Percentiles rank a stretch among this genome's conserved stretches.
These are phyloP conservation scores for Platycnemis pennipes DNA, from an alignment of 2,888 invertebrate genomes.

Conservation along the genomic window DNA sequence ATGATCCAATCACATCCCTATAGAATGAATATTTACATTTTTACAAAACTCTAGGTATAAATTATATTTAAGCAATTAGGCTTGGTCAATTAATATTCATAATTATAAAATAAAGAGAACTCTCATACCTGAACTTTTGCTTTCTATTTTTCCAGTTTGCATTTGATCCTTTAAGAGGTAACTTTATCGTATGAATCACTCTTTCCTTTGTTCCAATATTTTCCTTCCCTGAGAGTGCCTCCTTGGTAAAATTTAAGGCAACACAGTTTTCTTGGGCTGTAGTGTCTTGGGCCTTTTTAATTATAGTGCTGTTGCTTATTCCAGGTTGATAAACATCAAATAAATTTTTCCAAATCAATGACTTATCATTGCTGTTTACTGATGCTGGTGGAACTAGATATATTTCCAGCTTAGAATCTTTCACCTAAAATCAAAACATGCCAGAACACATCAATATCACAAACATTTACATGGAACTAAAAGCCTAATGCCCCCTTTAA, in stretches of 20 bases:
- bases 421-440: constrained; percentile 9
- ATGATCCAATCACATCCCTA: constrained; percentile 6
- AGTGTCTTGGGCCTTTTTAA: neutral
- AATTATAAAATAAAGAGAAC: neutral
- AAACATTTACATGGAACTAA: no score
- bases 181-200: neutral
- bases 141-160: neutral
- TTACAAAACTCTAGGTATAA: no score
- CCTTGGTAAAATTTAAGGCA: neutral
- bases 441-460: no score
- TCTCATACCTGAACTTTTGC: neutral
- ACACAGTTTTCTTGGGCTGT: neutral
- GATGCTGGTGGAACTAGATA: constrained; percentile 44
- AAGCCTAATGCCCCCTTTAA: no score
- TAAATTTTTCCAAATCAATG: constrained; percentile 34
- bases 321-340: neutral
- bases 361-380: constrained; percentile 15
- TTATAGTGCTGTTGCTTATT: neutral
- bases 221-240: neutral
- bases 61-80: neutral
- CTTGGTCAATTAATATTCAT: neutral
- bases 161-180: neutral
- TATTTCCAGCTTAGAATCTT: constrained; percentile 50
- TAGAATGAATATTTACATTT: neutral
- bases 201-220: constrained; percentile 18